Evolutionary conservation across 2,797 vertebrate genomes (phyloP), one percentile per base, ranked within the genome.

Genomic region (Crocodylus rhombifer): DNA sequence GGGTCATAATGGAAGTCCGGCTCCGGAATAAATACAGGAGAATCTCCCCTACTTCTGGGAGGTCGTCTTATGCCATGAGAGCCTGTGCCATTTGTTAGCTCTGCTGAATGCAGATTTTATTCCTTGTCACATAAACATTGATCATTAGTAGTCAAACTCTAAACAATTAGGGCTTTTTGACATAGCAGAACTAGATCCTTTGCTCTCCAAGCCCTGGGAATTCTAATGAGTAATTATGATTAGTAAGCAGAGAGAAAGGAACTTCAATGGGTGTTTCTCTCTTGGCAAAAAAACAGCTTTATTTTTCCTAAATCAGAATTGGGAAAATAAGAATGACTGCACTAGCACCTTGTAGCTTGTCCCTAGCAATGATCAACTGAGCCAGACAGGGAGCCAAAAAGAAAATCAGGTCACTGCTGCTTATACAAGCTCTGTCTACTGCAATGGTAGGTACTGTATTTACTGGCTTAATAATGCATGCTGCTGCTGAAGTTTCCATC

Each of bases 351-450:
- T 5, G 56, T 10, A 28, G 56, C 33, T 33, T 21, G 30, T 67
- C 28, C 30, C 61, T n/a, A 16, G 84, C 0, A 0, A 18, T 20
- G 63, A 23, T 23, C 16, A 4, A 36, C 1, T 33, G 79, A 28
- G 11, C 56, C 21, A 25, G 51, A 64, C 3, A 2, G 76, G 80
- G 69, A 88, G 30, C 15, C 77, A 28, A 74, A 86, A 12, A 0
- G 15, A 60, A 57, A 26, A 16, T 4, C 1, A 0, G 87, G 60
- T 75, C 58, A 14, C 78, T 8, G n/a, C 51, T 51, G 28, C 57
- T 65, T 6, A 4, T 0, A 0, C 0, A 9, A 67, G 56, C 51
- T 55, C 30, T 58, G 75, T 25, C 26, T 4, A 4, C 1, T 0
- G 0, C 1, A 3, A 36, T 23, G 74, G 28, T 51, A 51, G 42